These are phyloP conservation scores for Linyphia triangularis DNA, from an alignment of 2,888 invertebrate species.

Conservation along the genomic window DNA sequence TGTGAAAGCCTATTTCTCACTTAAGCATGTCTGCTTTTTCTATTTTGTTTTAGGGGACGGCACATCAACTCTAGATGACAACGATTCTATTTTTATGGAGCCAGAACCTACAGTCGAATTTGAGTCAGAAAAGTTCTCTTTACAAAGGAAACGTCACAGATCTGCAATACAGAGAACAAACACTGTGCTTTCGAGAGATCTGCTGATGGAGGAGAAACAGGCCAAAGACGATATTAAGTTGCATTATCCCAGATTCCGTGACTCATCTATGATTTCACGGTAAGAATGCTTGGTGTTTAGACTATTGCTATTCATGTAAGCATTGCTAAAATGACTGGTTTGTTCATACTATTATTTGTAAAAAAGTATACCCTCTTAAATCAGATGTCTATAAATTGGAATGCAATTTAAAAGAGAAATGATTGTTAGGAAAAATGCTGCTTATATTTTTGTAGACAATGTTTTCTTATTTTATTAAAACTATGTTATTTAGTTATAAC, in stretches of 20 bases:
- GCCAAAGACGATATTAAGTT: slow-evolving; percentile 76
- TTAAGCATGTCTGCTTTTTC: not conserved
- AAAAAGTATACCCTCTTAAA: too few species aligned
- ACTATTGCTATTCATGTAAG: too few species aligned
- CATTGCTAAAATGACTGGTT: too few species aligned
- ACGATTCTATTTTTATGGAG: slow-evolving; percentile 26
- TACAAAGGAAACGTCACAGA: slow-evolving; percentile 77
- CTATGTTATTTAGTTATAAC: too few species aligned
- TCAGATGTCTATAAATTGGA: too few species aligned
- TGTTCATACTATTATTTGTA: too few species aligned
- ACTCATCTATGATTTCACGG: not conserved
- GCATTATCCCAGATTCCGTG: slow-evolving; percentile 34
- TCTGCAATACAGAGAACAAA: slow-evolving; percentile 78
- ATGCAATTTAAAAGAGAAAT: too few species aligned
- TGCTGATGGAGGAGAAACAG: slow-evolving; percentile 82
- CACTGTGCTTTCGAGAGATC: slow-evolving; percentile 80
- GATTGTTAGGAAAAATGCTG: too few species aligned
- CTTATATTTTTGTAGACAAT: too few species aligned
- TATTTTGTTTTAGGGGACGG: not conserved
- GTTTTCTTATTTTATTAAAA: too few species aligned
- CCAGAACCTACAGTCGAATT: not conserved
- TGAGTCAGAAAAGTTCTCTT: not conserved
- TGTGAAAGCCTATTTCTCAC: too few species aligned
- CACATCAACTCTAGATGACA: slow-evolving; percentile 20
- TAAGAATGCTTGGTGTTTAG: not conserved